phyloP scores from a whole-genome alignment of 2,888 invertebrate genomes.

The Leucophenga montana region DNA sequence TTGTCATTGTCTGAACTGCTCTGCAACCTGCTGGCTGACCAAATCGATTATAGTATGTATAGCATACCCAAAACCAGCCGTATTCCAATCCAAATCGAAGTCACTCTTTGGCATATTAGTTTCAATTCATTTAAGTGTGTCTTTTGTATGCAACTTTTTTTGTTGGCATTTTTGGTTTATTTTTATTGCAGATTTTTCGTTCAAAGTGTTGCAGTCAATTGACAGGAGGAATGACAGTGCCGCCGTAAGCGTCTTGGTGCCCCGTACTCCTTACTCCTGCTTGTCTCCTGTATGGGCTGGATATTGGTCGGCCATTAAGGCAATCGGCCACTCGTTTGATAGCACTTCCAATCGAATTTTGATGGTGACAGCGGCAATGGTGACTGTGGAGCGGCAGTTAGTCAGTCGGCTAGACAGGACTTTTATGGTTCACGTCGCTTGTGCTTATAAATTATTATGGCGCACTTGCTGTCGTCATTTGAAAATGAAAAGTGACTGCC shows the following conservation, averaged over 20 bases:
- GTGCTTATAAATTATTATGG: slow-evolving; percentile 61
- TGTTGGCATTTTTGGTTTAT: slow-evolving; percentile 25
- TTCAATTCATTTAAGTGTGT: slow-evolving; percentile 64
- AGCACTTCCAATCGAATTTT: neutral
- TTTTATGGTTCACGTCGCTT: slow-evolving; percentile 56
- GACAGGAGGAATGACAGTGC: slow-evolving; percentile 65
- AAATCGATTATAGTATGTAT: too few species aligned
- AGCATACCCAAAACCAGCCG: neutral
- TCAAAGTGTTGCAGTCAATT: slow-evolving; percentile 64
- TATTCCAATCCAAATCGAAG: slow-evolving; percentile 36
- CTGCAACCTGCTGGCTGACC: slow-evolving; percentile 1
- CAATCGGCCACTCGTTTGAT: too few species aligned
- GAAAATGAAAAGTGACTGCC: slow-evolving; percentile 60
- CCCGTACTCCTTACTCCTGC: slow-evolving; percentile 33
- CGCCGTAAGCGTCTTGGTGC: slow-evolving; percentile 51
- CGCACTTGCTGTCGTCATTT: slow-evolving; percentile 60
- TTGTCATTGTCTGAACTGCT: neutral
- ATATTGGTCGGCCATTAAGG: neutral
- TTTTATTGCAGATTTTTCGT: neutral
- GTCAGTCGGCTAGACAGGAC: slow-evolving; percentile 47
- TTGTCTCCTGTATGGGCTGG: neutral
- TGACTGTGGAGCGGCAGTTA: neutral
- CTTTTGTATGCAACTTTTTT: slow-evolving; percentile 50
- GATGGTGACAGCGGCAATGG: slow-evolving; percentile 1
- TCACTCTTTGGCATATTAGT: slow-evolving; percentile 65